Evolutionary conservation across 2,113 vertebrate genomes (phyloP), one percentile per base, ranked within the genome.

Genomic region (Mugil cephalus): DNA sequence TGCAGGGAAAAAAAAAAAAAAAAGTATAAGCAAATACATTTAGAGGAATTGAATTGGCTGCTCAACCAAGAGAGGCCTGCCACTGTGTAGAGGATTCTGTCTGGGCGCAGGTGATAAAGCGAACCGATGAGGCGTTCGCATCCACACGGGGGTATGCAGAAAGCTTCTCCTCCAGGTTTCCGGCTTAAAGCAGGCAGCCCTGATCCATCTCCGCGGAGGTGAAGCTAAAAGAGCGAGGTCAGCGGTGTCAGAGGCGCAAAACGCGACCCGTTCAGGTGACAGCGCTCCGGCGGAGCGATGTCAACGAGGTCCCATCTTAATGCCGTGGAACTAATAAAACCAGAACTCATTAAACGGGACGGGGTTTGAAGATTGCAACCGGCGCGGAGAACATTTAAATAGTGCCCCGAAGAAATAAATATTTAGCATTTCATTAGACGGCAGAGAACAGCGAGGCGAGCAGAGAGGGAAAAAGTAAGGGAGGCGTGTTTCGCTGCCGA

Each of bases 41-140:
- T 84, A 80, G 24, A 30, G 62, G 63, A 86, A 64, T n/a, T 54
- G 65, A 88, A 85, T 48, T 86, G 88, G 86, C 79, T 82, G 79
- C 78, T 56, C 80, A 82, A 76, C 82, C 85, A 86, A 83, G 83
- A 91, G 87, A 71, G 56, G 80, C 55, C 34, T 76, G 72, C 79
- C 73, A 79, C 60, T 74, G 76, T 66, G 79, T 61, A 52, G 67
- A 79, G 58, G 79, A 69, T 80, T 64, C 61, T 30, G 66, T 79
- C 69, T 84, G 47, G 54, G 74, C 72, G 83, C 83, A 87, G 87
- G 89, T 89, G 89, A 91, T 94, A 90, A 91, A 91, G 81, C 82
- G 65, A 88, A 86, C 69, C 83, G 86, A 93, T 92, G 89, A 90
- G 79, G 81, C 58, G 39, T 90, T 78, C 63, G 72, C 74, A 80